Base-by-base conservation (phyloP, 2,888 invertebrate genomes). In the Conus canariensis region DNA sequence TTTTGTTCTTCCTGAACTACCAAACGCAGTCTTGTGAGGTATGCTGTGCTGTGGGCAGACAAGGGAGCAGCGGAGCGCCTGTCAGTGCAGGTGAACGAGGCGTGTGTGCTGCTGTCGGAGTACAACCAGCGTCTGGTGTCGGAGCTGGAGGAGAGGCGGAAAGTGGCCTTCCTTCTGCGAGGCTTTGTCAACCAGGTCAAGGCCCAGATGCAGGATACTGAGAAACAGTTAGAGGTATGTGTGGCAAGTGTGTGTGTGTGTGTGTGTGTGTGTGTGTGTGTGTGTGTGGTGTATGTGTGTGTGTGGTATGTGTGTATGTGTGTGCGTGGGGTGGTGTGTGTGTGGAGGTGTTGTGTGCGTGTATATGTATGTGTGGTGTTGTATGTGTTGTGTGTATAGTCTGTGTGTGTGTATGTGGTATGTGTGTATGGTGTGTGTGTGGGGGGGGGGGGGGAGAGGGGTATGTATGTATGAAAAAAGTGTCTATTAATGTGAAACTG, bases 121-220 rank as follows among this genome's bases (percentile, higher is more conserved):
- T 99, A 99, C 96, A 99, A 99, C 96, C 97, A 97, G 91, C 97
- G 99, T 93, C 97, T 99, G 22, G 97, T 98, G 16, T 97, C 97
- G 56, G 99, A 99, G 96, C 97, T 99, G 97, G 99, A 99, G 94
- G 98, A 98, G 95, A 97, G 99, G 91, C 97, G 98, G 95, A 98
- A 97, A 95, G 97, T 99, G 67, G 97, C 98, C 0, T 97, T 97
- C 91, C 98, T 99, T 98, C 96, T 99, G 93, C 97, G 98, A 90
- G 98, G 95, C 85, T 99, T 98, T 95, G 98, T 98, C 88, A 97
- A 98, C 93, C 97, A 98, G 83, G 99, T 99, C 96, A 97, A 98
- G 93, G 98, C 98, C 95, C 97, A 98, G 67, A 97, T 99, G 22
- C 97, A 97, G 83, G 98, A 98, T 96, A 98, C 99, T 0, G 99